Conservation (phyloP, 2,113 vertebrate species). For the Dendropsophus ebraccatus region DNA sequence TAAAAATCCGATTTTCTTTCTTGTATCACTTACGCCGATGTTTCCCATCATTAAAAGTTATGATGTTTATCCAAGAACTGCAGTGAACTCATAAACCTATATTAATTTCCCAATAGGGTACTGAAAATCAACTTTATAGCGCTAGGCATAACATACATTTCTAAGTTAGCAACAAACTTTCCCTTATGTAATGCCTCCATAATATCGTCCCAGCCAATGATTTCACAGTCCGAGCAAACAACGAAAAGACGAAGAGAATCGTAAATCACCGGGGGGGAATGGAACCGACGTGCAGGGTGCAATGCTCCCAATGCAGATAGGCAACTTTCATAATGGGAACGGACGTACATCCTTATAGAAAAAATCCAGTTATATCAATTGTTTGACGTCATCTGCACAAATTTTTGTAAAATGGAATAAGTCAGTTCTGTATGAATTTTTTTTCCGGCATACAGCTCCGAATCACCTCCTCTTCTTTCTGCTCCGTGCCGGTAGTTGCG, state of each 20-base stretch:
- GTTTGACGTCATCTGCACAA: too few species aligned
- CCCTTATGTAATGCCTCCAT: slow-evolving; percentile 59
- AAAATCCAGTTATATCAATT: background rate
- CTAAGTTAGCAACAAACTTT: slow-evolving; percentile 62
- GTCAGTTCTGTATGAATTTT: too few species aligned
- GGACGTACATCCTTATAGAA: background rate
- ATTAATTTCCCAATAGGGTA: slow-evolving; percentile 74
- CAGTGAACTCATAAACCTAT: slow-evolving; percentile 75
- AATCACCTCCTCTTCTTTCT: too few species aligned
- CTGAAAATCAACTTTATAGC: slow-evolving; percentile 72
- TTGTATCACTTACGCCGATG: slow-evolving; percentile 62
- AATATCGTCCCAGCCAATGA: slow-evolving; percentile 56
- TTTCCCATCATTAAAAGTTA: slow-evolving; percentile 83
- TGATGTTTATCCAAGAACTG: slow-evolving; percentile 76
- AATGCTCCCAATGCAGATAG: background rate
- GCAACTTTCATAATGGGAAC: background rate
- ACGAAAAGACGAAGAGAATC: background rate
- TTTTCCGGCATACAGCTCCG: background rate
- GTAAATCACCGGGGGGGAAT: slow-evolving; percentile 16
- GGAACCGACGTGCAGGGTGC: background rate
- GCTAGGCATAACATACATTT: slow-evolving; percentile 65
- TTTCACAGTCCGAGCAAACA: slow-evolving; percentile 36
- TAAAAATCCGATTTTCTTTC: slow-evolving; percentile 55
- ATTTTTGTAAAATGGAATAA: too few species aligned
- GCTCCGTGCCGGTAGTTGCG: too few species aligned